A percentile compares a stretch with the other conserved stretches of the same genome.
Evolutionary conservation across 2,113 vertebrate genomes (phyloP).

Genomic region (Bubo blakistoni): DNA sequence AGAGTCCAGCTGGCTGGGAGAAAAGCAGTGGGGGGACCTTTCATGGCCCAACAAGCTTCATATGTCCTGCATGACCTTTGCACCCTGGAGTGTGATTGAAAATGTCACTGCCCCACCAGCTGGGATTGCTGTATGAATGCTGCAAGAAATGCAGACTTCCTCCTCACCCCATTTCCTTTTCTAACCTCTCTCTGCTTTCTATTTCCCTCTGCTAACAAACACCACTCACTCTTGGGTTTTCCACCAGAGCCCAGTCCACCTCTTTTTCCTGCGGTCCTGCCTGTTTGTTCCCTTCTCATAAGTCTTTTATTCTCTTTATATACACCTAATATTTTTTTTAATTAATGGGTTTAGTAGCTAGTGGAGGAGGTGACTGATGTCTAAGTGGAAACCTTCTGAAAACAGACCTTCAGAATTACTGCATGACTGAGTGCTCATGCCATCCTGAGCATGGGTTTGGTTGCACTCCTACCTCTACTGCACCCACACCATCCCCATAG

Average conservation of each 20-base stretch:
- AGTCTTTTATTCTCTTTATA: not conserved
- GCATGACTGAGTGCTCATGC: not conserved
- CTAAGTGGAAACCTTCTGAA: not conserved
- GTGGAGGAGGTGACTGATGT: not conserved
- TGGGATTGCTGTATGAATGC: not conserved
- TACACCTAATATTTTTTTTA: not conserved
- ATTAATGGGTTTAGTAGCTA: not conserved
- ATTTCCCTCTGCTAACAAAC: not conserved
- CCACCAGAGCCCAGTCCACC: not conserved
- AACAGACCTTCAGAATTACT: fast-evolving
- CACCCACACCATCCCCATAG: fast-evolving
- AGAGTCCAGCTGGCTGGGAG: not conserved
- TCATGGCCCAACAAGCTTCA: not conserved
- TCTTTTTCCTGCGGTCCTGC: not conserved
- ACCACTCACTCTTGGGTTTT: not conserved
- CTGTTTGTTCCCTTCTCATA: not conserved
- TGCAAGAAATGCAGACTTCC: not conserved
- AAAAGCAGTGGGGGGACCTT: not conserved
- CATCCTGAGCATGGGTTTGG: not conserved
- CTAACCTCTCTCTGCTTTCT: not conserved
- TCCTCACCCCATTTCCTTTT: not conserved
- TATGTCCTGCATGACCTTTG: not conserved
- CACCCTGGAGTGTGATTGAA: not conserved
- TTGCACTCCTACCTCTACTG: not conserved
- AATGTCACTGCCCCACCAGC: not conserved